Evolutionary conservation across 2,797 vertebrate species (phyloP).

Genomic region (Cyclura pinguis): DNA sequence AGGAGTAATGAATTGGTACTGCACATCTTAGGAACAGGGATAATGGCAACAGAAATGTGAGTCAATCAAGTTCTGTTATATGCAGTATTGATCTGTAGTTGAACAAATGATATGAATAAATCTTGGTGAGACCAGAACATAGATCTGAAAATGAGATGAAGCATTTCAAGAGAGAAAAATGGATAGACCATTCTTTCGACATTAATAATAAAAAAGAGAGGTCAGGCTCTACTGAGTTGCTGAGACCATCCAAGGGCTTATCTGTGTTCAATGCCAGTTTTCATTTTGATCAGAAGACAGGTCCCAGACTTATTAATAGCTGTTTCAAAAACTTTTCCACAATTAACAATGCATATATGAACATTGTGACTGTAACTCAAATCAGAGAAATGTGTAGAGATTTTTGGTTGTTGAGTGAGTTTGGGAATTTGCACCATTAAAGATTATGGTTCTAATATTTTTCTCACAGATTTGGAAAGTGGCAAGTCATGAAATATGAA

Average conservation of each 20-base stretch:
- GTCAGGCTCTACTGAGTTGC: neutral
- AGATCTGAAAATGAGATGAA: neutral
- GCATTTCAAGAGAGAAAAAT: neutral
- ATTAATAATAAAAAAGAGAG: neutral
- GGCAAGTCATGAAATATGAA: neutral
- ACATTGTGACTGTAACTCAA: neutral
- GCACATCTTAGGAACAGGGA: neutral
- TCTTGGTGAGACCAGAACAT: neutral
- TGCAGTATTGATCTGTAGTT: conserved; percentile 4
- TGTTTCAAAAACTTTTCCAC: neutral
- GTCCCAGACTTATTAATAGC: neutral
- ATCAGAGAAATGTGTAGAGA: neutral
- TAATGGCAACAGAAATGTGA: neutral
- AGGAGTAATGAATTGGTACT: neutral
- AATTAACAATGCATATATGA: neutral
- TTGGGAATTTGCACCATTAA: neutral
- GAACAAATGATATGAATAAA: neutral
- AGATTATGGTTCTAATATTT: neutral
- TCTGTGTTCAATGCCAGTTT: neutral
- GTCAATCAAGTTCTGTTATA: neutral
- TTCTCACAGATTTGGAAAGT: neutral
- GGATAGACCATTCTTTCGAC: neutral
- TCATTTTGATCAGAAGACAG: neutral
- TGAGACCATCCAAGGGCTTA: neutral
- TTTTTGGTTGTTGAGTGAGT: neutral